Conservation (phyloP, 2,797 vertebrate species). For the Poecilia gillii region DNA sequence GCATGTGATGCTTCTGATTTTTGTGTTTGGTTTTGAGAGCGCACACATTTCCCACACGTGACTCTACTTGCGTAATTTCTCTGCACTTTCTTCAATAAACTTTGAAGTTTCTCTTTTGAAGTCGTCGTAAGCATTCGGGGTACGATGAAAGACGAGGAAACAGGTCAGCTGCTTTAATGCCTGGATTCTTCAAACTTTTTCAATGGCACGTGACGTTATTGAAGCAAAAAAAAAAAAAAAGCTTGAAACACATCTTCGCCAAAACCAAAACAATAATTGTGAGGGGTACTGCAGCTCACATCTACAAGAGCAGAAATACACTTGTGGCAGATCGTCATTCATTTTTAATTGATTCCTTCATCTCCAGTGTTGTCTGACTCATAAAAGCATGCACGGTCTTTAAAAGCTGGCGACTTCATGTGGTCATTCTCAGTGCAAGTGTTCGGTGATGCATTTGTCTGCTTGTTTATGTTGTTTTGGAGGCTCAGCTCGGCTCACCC, state of each 20-base stretch:
- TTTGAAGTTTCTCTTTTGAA: slow-evolving; percentile 13
- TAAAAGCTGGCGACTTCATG: not conserved
- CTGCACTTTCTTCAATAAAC: slow-evolving; percentile 16
- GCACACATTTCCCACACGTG: not conserved
- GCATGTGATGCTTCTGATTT: not conserved
- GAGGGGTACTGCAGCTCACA: not conserved
- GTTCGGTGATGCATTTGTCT: not conserved
- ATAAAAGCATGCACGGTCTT: not conserved
- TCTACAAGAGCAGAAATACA: slow-evolving; percentile 45
- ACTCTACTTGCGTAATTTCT: slow-evolving; percentile 18
- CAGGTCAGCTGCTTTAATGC: not conserved
- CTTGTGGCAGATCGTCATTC: slow-evolving; percentile 19
- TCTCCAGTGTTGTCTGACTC: not conserved
- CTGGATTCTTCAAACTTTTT: not conserved
- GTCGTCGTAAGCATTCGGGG: slow-evolving; percentile 9
- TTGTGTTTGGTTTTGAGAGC: slow-evolving; percentile 2
- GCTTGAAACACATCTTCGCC: not conserved
- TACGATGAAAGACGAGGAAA: not conserved
- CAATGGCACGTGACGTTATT: not conserved
- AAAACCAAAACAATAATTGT: not conserved
- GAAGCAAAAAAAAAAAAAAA: not conserved
- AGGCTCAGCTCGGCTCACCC: slow-evolving; percentile 5
- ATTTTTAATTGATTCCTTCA: slow-evolving; percentile 18
- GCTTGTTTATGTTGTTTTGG: slow-evolving; percentile 1
- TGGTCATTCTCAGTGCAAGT: slow-evolving; percentile 1